phyloP scores from a whole-genome alignment of 2,888 invertebrate species.

The Rutpela maculata region DNA sequence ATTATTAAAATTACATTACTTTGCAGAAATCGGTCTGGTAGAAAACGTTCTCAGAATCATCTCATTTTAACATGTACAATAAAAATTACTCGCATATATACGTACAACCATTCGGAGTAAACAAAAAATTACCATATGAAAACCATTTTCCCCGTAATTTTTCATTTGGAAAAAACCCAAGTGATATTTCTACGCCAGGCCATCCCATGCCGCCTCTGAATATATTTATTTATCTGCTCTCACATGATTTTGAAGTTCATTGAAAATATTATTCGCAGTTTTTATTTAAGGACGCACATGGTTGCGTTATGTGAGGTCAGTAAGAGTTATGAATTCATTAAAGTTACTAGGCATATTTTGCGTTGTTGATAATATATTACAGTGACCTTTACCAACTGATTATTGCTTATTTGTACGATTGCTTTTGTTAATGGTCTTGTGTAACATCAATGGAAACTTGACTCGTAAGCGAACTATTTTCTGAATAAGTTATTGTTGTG shows the following conservation, averaged over 20 bases:
- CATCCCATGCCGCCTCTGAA: constrained; percentile 16
- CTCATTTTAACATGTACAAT: not conserved
- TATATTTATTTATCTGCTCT: not conserved
- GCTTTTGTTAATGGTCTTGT: constrained; percentile 31
- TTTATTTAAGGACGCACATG: constrained; percentile 21
- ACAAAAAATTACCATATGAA: not conserved
- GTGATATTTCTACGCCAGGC: constrained; percentile 7
- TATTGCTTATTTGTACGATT: constrained; percentile 8
- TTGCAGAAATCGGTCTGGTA: not conserved
- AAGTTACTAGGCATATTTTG: constrained; percentile 30
- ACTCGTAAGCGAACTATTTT: constrained; percentile 16
- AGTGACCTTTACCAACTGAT: constrained; percentile 30
- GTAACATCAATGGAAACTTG: constrained; percentile 24
- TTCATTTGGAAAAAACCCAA: constrained; percentile 26
- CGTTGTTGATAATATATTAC: constrained; percentile 38
- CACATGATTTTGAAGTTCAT: constrained; percentile 5
- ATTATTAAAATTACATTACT: no score
- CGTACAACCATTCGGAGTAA: not conserved
- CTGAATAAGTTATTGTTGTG: not conserved
- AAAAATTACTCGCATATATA: not conserved
- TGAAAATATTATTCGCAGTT: constrained; percentile 25
- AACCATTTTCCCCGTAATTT: not conserved
- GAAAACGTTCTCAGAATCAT: not conserved
- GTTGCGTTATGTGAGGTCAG: constrained; percentile 44
- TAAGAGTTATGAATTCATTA: constrained; percentile 37